A percentile compares a stretch with the other conserved stretches of the same genome.
Conservation (phyloP, 2,113 vertebrate genomes). For the Chaetorhynchus papuensis region DNA sequence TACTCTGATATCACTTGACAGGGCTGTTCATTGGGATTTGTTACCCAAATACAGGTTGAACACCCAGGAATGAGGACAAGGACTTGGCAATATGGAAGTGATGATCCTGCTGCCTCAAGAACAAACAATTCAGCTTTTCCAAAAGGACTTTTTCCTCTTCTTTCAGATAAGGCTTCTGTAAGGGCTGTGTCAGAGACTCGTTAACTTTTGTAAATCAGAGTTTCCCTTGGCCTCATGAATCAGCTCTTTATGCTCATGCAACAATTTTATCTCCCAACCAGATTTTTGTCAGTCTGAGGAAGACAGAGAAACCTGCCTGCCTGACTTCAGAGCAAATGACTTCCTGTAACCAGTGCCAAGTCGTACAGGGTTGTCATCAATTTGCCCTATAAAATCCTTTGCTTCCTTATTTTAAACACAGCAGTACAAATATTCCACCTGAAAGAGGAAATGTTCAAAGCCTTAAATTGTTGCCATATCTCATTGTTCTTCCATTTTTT, state of each 20-base stretch:
- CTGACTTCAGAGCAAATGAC: neutral
- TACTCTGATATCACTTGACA: neutral
- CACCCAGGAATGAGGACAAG: neutral
- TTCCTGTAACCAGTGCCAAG: neutral
- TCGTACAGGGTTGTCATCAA: neutral
- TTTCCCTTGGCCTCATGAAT: neutral
- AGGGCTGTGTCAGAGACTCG: rapidly evolving
- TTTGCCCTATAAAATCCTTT: neutral
- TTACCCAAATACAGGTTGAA: neutral
- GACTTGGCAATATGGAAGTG: neutral
- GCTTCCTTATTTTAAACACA: neutral
- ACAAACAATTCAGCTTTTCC: neutral
- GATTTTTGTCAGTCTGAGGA: neutral
- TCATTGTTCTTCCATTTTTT: neutral
- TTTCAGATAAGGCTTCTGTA: neutral
- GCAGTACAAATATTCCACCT: neutral
- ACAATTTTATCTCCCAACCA: neutral
- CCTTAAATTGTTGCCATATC: neutral
- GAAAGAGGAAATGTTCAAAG: neutral
- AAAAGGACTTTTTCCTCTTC: neutral
- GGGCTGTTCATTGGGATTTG: neutral
- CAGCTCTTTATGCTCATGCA: neutral
- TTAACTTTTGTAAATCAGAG: neutral
- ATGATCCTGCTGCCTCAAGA: neutral
- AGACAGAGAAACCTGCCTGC: neutral